Evolutionary conservation across 2,113 vertebrate species (phyloP).

Genomic region (Fulmarus glacialis): DNA sequence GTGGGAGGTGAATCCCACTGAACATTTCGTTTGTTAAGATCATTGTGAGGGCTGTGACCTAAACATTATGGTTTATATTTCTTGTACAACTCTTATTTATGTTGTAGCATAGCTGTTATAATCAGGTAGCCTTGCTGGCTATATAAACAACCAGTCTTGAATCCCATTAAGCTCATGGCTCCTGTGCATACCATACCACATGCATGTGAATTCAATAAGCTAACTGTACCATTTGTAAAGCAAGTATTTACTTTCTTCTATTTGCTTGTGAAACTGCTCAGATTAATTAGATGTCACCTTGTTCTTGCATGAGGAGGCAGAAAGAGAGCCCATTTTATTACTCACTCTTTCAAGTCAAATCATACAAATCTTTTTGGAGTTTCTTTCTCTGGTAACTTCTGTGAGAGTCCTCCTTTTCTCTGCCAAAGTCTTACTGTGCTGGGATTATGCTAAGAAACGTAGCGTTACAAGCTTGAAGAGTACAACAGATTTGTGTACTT

Average conservation of each 20-base stretch:
- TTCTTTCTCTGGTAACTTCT: neutral
- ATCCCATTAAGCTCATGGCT: neutral
- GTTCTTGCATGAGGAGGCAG: neutral
- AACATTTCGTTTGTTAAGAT: neutral
- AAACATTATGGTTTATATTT: neutral
- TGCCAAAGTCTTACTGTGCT: neutral
- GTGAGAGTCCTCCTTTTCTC: neutral
- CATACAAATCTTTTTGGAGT: neutral
- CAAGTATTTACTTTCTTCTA: neutral
- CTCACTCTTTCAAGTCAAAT: neutral
- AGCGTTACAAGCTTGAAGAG: neutral
- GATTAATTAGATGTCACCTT: neutral
- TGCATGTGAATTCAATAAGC: neutral
- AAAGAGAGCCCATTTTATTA: neutral
- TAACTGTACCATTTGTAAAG: neutral
- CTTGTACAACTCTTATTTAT: neutral
- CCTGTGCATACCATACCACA: neutral
- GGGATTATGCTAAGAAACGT: neutral
- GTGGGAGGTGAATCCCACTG: neutral
- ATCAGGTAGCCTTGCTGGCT: neutral
- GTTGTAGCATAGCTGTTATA: neutral
- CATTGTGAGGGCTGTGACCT: neutral
- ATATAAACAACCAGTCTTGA: neutral
- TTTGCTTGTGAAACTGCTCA: neutral
- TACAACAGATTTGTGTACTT: neutral